Percentiles rank a stretch among this genome's conserved stretches.
phyloP scores from a whole-genome alignment of 92 coral and sea anemone species.

The Epizoanthus stellaris region DNA sequence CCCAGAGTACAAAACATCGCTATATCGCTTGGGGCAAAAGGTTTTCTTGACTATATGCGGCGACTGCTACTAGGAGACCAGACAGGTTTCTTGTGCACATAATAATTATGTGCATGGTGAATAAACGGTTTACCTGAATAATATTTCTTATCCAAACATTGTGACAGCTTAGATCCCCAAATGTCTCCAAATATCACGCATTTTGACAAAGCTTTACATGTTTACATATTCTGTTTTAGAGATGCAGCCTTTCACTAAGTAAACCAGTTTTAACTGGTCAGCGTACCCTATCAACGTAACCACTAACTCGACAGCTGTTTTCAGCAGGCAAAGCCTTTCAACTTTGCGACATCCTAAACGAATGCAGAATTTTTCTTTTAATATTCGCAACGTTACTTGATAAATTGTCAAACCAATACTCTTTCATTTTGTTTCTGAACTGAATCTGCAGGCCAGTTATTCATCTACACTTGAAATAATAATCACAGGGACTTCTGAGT shows the following conservation, averaged over 20 bases:
- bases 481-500: constrained; percentile 12
- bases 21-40: too few species aligned
- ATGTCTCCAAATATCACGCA: neutral
- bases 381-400: too few species aligned
- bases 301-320: neutral
- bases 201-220: neutral
- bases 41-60: too few species aligned
- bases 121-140: neutral
- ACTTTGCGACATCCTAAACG: neutral
- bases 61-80: too few species aligned
- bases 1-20: too few species aligned
- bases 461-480: constrained; percentile 39
- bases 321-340: neutral
- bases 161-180: neutral
- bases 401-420: too few species aligned
- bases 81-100: neutral
- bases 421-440: constrained; percentile 3
- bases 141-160: neutral
- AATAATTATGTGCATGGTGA: neutral
- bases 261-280: too few species aligned
- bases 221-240: too few species aligned
- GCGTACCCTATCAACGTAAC: too few species aligned
- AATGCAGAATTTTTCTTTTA: too few species aligned
- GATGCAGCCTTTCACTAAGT: too few species aligned
- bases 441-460: neutral